A percentile compares a stretch with the other conserved stretches of the same genome.
Conservation (phyloP, 1,140 invertebrate species). For the Maconellicoccus hirsutus region DNA sequence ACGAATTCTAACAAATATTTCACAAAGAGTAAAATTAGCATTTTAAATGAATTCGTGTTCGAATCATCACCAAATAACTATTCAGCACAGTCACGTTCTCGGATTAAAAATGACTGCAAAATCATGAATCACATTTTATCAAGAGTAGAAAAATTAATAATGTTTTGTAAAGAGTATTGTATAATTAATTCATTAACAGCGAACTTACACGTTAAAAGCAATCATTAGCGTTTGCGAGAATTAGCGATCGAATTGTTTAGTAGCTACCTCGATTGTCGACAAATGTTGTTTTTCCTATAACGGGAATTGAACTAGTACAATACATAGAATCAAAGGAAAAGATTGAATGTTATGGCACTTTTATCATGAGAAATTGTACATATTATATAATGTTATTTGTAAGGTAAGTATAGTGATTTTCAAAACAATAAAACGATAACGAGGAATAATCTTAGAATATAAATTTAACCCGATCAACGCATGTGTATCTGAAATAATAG, state of each 20-base stretch:
- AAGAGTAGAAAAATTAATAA: background rate
- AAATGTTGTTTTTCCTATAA: background rate
- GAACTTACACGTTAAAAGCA: background rate
- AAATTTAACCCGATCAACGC: too few relatives aligned
- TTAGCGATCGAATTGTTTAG: background rate
- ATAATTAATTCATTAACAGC: background rate
- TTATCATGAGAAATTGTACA: background rate
- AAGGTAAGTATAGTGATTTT: background rate
- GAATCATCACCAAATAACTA: too few relatives aligned
- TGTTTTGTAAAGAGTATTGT: background rate
- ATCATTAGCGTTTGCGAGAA: background rate
- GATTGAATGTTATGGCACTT: background rate
- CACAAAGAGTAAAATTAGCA: too few relatives aligned
- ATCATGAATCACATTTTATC: constrained; percentile 1
- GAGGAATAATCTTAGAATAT: background rate
- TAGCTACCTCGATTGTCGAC: background rate
- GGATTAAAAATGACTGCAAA: constrained; percentile 1
- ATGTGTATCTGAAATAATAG: too few relatives aligned
- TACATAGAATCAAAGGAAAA: background rate
- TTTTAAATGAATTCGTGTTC: too few relatives aligned
- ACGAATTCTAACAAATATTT: too few relatives aligned
- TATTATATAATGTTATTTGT: background rate
- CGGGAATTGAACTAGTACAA: background rate
- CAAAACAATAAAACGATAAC: background rate
- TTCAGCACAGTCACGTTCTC: background rate